Conservation (phyloP, 1,140 invertebrate genomes). For the Oncopodura yosiiana region DNA sequence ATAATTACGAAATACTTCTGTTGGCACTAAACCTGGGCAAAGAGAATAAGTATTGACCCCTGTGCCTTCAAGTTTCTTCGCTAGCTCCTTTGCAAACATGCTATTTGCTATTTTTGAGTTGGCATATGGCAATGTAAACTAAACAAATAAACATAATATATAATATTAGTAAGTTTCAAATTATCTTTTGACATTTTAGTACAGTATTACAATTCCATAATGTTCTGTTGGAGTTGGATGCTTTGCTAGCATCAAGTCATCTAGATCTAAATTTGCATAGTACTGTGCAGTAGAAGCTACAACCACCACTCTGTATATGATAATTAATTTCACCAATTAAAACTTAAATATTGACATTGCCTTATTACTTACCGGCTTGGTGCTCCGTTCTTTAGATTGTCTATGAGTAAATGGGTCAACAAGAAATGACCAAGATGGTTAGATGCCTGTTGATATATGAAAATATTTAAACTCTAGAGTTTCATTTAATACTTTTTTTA, state of each 20-base stretch:
- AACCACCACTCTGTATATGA: not conserved
- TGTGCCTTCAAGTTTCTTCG: slow-evolving; percentile 34
- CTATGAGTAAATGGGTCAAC: slow-evolving; percentile 44
- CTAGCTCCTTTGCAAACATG: not conserved
- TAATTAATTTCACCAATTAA: not conserved
- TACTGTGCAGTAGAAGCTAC: slow-evolving; percentile 37
- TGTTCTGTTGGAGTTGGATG: no score
- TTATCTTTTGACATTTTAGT: slow-evolving; percentile 1
- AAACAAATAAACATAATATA: not conserved
- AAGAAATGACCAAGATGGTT: slow-evolving; percentile 44
- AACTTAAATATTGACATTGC: not conserved
- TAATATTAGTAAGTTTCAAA: slow-evolving; percentile 34
- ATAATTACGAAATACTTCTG: slow-evolving; percentile 42
- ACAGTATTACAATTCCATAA: not conserved
- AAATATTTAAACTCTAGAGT: not conserved
- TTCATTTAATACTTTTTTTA: not conserved
- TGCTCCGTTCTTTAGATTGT: slow-evolving; percentile 39
- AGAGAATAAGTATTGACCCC: slow-evolving; percentile 38
- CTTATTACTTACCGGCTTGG: slow-evolving; percentile 26
- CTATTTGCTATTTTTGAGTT: not conserved
- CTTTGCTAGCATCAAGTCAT: slow-evolving; percentile 40
- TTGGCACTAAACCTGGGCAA: slow-evolving; percentile 43
- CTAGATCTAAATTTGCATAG: slow-evolving; percentile 42
- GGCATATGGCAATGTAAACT: not conserved
- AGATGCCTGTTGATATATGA: slow-evolving; percentile 1